Conservation (phyloP, 92 coral and sea anemone species). For the Parazoanthus swiftii region DNA sequence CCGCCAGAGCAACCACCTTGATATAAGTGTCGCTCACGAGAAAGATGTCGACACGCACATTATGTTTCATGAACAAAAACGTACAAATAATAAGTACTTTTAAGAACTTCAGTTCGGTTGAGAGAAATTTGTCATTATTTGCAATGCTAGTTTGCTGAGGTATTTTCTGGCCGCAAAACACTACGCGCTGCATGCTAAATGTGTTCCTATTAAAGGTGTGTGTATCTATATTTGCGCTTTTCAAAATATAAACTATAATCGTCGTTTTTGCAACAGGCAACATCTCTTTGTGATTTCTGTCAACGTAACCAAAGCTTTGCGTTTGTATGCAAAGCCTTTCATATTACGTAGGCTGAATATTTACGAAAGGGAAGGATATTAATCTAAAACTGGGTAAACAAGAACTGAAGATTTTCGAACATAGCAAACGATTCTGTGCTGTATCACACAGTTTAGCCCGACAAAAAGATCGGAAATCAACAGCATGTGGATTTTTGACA, state of each 20-base stretch:
- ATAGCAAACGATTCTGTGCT: background rate
- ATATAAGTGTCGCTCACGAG: background rate
- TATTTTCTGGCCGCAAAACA: background rate
- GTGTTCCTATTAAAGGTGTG: background rate
- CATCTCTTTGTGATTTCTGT: background rate
- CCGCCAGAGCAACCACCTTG: background rate
- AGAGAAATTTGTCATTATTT: slow-evolving; percentile 8
- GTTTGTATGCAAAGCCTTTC: background rate
- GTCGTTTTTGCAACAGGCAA: background rate
- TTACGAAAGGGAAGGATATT: slow-evolving; percentile 11
- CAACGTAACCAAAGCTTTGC: background rate
- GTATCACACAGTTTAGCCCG: background rate
- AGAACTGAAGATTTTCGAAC: background rate
- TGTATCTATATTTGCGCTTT: background rate
- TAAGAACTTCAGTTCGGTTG: background rate
- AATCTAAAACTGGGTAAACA: slow-evolving; percentile 16
- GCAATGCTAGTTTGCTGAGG: background rate
- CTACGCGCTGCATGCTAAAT: background rate
- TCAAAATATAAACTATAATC: background rate
- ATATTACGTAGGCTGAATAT: background rate
- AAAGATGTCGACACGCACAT: background rate
- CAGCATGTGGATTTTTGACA: background rate
- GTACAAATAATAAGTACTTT: background rate
- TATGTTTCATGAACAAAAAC: background rate
- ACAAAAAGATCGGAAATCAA: background rate